Conservation (phyloP, 2,113 vertebrate genomes). For the Colossoma macropomum region DNA sequence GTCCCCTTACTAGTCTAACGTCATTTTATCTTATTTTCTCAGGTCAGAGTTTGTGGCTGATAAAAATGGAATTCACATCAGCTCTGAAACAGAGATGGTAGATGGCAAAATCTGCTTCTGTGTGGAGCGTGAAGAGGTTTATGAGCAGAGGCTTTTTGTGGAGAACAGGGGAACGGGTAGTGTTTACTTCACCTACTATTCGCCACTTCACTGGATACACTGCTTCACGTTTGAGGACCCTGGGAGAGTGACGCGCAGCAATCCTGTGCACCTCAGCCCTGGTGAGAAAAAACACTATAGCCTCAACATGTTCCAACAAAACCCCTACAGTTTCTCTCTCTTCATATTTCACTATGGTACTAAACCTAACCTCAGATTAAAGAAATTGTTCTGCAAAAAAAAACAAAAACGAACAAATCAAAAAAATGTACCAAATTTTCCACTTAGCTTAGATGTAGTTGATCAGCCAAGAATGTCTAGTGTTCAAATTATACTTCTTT, state of each 20-base stretch:
- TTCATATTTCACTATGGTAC: too few species aligned
- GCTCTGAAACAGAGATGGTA: conserved; percentile 52
- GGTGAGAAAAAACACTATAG: conserved; percentile 70
- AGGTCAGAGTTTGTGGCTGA: conserved; percentile 76
- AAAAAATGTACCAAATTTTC: background rate
- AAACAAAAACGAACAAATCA: too few species aligned
- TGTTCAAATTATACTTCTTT: too few species aligned
- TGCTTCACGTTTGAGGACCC: conserved; percentile 71
- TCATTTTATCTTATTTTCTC: conserved; percentile 8
- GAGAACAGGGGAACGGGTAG: conserved; percentile 72
- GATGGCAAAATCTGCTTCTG: conserved; percentile 77
- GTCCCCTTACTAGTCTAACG: background rate
- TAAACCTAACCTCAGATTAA: background rate
- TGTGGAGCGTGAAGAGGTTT: conserved; percentile 51
- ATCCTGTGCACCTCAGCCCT: conserved; percentile 73
- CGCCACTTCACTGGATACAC: conserved; percentile 46
- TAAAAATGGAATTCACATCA: conserved; percentile 80
- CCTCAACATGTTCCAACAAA: too few species aligned
- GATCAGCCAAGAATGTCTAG: too few species aligned
- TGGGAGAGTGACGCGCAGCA: conserved; percentile 62
- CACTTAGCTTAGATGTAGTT: too few species aligned
- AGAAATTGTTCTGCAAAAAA: too few species aligned
- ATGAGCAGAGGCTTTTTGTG: conserved; percentile 70
- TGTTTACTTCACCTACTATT: conserved; percentile 78
- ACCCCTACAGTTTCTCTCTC: too few species aligned